Base-by-base conservation (phyloP, 2,113 vertebrate genomes). In the Catharus minimus region DNA sequence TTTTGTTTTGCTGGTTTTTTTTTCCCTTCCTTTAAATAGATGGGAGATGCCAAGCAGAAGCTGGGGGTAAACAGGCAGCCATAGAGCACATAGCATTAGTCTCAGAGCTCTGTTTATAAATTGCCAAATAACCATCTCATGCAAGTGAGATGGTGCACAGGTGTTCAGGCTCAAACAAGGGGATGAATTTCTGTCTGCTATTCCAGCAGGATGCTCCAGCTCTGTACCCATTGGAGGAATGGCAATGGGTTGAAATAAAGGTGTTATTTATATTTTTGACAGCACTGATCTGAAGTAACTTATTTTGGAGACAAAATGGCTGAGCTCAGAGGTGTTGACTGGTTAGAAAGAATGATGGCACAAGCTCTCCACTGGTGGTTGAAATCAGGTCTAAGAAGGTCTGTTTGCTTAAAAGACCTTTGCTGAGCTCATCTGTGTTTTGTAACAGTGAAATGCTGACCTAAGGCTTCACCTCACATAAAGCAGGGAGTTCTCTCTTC, bases 351-450 rank as follows among this genome's bases (percentile, higher is more conserved):
- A 95, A 87, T 69, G 74, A 89, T 89, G 84, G 30, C 38, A 75
- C 84, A 43, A 18, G 62, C 66, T 72, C 62, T 58, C 66, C 55
- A 50, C 46, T 73, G 66, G 62, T 79, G 58, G 77, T 2, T 72
- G 75, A 78, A 91, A 91, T 87, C n/a, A 76, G 73, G 49, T 81
- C 58, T 84, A 8, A 61, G 43, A 39, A 85, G 71, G 84, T 91
- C 81, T 89, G 58, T 69, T 92, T 89, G 53, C 43, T 87, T 69
- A 43, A 65, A 76, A 56, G 50, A 89, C 74, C 74, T 94, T 82
- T 87, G 38, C 64, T 94, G 93, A 93, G 82, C 84, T 93, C 93
- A 91, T 93, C 82, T 89, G 32, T 72, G 43, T 68, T 36, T 58
- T 85, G 38, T 13, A 47, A 50, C 85, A 88, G n/a, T 5, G 17